Evolutionary conservation across 2,797 vertebrate genomes (phyloP).

Genomic region (Myotis findleyi): DNA sequence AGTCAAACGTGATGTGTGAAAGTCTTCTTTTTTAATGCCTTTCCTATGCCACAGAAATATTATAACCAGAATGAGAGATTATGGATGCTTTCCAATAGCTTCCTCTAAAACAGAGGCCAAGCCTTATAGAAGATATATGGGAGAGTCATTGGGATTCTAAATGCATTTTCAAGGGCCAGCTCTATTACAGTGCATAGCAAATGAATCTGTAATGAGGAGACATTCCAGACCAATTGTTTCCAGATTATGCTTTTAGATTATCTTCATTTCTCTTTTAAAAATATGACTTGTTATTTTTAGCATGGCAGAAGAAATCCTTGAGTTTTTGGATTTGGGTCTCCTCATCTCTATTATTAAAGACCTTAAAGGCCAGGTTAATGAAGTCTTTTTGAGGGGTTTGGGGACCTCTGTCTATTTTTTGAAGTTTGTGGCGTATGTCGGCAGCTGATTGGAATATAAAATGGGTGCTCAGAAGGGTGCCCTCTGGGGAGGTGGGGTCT

Average conservation of each 20-base stretch:
- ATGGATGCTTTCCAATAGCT: constrained; percentile 82
- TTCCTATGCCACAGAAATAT: constrained; percentile 72
- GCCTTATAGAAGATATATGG: constrained; percentile 57
- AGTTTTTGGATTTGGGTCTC: neutral
- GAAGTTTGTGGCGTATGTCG: too few species aligned
- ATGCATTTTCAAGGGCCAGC: constrained; percentile 65
- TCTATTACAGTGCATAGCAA: constrained; percentile 73
- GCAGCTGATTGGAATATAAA: too few species aligned
- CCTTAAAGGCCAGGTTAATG: too few species aligned
- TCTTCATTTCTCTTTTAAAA: constrained; percentile 79
- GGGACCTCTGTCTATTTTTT: too few species aligned
- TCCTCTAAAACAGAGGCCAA: constrained; percentile 69
- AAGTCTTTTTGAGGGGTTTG: too few species aligned
- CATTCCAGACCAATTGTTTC: constrained; percentile 74
- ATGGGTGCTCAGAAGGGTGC: too few species aligned
- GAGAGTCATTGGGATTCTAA: constrained; percentile 76
- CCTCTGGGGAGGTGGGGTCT: too few species aligned
- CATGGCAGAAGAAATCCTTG: constrained; percentile 36
- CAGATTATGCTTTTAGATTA: constrained; percentile 76
- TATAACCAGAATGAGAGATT: constrained; percentile 70
- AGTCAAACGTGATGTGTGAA: constrained; percentile 46
- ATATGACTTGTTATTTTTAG: constrained; percentile 75
- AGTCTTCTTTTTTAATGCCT: constrained; percentile 67
- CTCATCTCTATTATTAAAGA: too few species aligned
- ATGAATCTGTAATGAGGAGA: constrained; percentile 79